A percentile compares a stretch with the other conserved stretches of the same genome.
Conservation (phyloP, 2,113 vertebrate genomes). For the Vimba vimba region DNA sequence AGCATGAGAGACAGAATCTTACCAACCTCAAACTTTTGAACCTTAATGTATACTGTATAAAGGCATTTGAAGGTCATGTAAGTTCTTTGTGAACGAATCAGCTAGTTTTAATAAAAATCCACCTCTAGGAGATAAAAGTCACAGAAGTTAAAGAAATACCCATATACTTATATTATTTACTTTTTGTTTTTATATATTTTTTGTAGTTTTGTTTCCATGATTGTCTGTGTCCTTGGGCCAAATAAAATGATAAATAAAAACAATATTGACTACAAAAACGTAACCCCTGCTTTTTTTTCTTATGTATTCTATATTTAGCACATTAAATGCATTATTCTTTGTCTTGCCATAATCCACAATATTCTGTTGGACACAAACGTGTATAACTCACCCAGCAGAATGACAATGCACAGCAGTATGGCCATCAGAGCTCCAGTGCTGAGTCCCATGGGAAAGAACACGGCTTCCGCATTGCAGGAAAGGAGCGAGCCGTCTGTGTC, state of each 20-base stretch:
- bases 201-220: neutral
- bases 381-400: constrained; percentile 83
- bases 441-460: constrained; percentile 87
- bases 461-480: constrained; percentile 85
- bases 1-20: neutral
- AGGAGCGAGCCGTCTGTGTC: constrained; percentile 80
- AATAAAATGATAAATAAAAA: neutral
- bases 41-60: neutral
- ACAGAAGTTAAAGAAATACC: neutral
- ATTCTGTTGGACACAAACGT: neutral
- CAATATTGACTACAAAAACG: neutral
- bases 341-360: neutral
- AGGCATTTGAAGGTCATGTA: neutral
- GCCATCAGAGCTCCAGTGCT: constrained; percentile 89
- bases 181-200: neutral
- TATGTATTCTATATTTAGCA: neutral
- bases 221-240: neutral
- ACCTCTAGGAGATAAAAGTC: neutral
- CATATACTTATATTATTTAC: neutral
- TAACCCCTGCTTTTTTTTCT: neutral
- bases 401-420: constrained; percentile 86
- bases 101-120: neutral
- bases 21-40: neutral
- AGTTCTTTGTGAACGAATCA: neutral
- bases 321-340: neutral